These are phyloP conservation scores for Vireo altiloquus DNA, from an alignment of 2,113 vertebrate species.

Conservation along the genomic window DNA sequence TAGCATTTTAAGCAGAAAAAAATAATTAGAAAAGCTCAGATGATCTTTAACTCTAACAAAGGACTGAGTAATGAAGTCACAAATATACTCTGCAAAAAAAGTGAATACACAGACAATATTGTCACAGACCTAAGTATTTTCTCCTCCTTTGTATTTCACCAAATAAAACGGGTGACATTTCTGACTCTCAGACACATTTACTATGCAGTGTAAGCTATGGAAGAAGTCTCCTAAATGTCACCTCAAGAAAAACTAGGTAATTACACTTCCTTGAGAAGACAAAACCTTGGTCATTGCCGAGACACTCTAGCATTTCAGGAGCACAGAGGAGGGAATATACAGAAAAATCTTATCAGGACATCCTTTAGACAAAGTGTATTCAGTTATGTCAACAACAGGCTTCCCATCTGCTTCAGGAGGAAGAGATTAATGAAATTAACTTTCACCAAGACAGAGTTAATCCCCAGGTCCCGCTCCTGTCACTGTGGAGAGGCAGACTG, in stretches of 20 bases:
- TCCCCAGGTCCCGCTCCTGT: accelerated
- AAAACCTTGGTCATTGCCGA: not conserved
- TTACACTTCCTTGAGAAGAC: not conserved
- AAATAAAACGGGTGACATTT: not conserved
- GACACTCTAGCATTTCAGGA: not conserved
- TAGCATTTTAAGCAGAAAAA: not conserved
- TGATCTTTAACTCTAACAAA: not conserved
- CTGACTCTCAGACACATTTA: not conserved
- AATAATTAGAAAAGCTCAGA: not conserved
- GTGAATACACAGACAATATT: not conserved
- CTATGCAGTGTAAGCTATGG: not conserved
- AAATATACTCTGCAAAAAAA: not conserved
- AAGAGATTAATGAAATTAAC: not conserved
- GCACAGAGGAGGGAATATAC: not conserved
- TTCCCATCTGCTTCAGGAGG: not conserved
- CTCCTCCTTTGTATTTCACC: not conserved
- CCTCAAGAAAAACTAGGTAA: not conserved
- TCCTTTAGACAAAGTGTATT: not conserved
- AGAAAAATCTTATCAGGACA: not conserved
- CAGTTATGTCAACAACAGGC: not conserved
- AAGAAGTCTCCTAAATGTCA: not conserved
- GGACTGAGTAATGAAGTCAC: not conserved
- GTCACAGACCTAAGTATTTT: not conserved
- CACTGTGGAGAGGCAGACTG: not conserved
- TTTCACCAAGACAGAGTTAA: not conserved